Evolutionary conservation across 2,797 vertebrate species (phyloP).

Genomic region (Toxotes lorentzi): DNA sequence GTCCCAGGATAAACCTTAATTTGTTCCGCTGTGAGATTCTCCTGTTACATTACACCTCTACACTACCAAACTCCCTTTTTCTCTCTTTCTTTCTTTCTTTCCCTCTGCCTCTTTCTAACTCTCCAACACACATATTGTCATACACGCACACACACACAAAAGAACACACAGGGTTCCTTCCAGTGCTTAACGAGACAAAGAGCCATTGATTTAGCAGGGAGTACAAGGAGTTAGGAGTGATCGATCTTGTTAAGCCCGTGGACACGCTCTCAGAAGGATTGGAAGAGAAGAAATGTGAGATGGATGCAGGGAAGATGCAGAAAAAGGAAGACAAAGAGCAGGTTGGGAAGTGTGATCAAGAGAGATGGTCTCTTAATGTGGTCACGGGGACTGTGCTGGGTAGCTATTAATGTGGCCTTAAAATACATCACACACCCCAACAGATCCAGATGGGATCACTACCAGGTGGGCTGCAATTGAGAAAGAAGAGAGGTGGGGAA

Average conservation of each 20-base stretch:
- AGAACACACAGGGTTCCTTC: constrained; percentile 39
- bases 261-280: constrained; percentile 61
- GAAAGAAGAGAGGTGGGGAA: neutral
- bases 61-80: constrained; percentile 24
- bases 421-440: constrained; percentile 64
- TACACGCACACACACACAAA: constrained; percentile 39
- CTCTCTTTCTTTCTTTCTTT: constrained; percentile 3
- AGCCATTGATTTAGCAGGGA: constrained; percentile 78
- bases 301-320: constrained; percentile 27
- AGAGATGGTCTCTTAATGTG: constrained; percentile 57
- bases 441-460: constrained; percentile 63
- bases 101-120: constrained; percentile 4
- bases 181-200: constrained; percentile 73
- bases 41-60: constrained; percentile 41
- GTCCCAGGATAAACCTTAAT: constrained; percentile 60
- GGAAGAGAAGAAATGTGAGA: constrained; percentile 41
- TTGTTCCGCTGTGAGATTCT: constrained; percentile 37
- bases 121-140: constrained; percentile 13
- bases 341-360: constrained; percentile 43
- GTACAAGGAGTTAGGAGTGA: constrained; percentile 74
- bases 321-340: constrained; percentile 26
- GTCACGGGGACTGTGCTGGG: constrained; percentile 55
- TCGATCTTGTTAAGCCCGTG: constrained; percentile 74
- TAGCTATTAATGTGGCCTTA: constrained; percentile 68
- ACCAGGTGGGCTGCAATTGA: constrained; percentile 57